Evolutionary conservation across 2,888 invertebrate genomes (phyloP).

Genomic region (Molorchus minor): DNA sequence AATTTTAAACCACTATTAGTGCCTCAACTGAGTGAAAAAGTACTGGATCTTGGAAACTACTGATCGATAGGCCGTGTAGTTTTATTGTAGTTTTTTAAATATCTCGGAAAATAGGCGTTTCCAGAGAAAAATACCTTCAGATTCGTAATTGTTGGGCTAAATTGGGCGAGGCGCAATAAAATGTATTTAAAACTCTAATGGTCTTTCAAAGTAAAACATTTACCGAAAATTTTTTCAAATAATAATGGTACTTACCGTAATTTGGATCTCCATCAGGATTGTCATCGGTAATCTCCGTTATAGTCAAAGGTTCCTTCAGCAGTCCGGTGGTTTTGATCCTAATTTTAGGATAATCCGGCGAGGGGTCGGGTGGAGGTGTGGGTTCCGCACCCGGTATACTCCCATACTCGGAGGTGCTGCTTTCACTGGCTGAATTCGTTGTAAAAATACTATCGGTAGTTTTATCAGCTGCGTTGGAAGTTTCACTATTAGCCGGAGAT

Average conservation of each 20-base stretch:
- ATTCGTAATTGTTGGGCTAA: no score
- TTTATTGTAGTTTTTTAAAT: no score
- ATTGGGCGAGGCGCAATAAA: no score
- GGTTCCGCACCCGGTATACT: slow-evolving; percentile 57
- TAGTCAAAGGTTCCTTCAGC: slow-evolving; percentile 52
- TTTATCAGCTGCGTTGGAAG: slow-evolving; percentile 30
- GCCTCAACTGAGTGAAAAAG: no score
- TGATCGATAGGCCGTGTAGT: no score
- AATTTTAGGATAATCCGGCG: slow-evolving; percentile 59
- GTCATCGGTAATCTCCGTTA: slow-evolving; percentile 60
- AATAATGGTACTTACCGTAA: slow-evolving; percentile 46
- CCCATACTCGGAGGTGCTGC: slow-evolving; percentile 45
- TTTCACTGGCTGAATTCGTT: slow-evolving; percentile 33
- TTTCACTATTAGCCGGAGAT: slow-evolving; percentile 25
- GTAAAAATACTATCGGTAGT: slow-evolving; percentile 29
- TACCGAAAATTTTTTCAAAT: no score
- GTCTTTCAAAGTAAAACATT: no score
- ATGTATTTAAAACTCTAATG: no score
- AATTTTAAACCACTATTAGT: no score
- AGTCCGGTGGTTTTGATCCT: slow-evolving; percentile 59
- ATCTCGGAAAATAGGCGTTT: no score
- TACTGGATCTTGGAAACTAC: no score
- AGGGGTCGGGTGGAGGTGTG: slow-evolving; percentile 56
- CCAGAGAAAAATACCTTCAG: no score
- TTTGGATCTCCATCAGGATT: slow-evolving; percentile 52